A percentile compares a stretch with the other conserved stretches of the same genome.
These are phyloP conservation scores for Columba livia DNA, from an alignment of 2,113 vertebrate species.

Conservation along the genomic window DNA sequence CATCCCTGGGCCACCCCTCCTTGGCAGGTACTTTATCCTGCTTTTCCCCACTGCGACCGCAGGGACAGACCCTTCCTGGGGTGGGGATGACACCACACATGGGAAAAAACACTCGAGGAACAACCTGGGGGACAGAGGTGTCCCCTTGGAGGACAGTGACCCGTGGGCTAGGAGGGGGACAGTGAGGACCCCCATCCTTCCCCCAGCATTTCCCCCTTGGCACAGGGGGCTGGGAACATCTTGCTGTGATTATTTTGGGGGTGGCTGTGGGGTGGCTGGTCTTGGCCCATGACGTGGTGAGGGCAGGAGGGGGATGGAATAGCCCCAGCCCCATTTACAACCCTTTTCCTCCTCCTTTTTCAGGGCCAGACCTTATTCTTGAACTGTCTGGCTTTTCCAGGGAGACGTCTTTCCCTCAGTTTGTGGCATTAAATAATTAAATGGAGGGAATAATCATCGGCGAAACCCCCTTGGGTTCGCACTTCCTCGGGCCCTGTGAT, in stretches of 20 bases:
- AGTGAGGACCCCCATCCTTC: background rate
- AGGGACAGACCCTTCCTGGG: background rate
- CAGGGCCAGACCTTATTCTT: conserved; percentile 59
- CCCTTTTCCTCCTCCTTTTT: conserved; percentile 18
- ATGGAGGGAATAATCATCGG: conserved; percentile 63
- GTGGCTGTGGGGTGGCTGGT: background rate
- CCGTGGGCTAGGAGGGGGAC: accelerated
- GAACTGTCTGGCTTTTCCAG: conserved; percentile 61
- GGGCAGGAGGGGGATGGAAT: background rate
- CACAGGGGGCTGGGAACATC: background rate
- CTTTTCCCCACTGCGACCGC: accelerated
- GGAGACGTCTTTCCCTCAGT: background rate
- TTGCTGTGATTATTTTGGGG: conserved; percentile 44
- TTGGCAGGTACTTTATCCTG: background rate
- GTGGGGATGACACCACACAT: accelerated
- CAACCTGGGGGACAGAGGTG: background rate
- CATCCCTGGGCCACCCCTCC: background rate
- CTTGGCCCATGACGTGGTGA: background rate
- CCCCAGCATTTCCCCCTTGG: background rate
- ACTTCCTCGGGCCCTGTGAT: conserved; percentile 73
- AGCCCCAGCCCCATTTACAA: background rate
- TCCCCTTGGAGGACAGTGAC: background rate
- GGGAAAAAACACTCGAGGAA: background rate
- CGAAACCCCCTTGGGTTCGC: conserved; percentile 62
- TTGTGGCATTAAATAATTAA: conserved; percentile 74